phyloP scores from a whole-genome alignment of 2,888 invertebrate species.

The Perdita meconis region DNA sequence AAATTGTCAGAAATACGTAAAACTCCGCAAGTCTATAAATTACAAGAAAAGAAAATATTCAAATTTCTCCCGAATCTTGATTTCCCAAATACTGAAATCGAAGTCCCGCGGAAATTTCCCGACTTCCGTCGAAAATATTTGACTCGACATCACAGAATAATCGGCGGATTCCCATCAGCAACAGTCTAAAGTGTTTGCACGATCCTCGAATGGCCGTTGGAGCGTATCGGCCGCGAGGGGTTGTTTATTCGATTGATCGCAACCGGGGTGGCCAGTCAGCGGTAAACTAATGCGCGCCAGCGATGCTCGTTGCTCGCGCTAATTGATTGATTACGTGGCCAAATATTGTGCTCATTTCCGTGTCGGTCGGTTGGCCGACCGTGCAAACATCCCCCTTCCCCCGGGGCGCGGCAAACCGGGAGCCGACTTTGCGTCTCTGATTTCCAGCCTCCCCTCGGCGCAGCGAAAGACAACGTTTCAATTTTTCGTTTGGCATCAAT shows the following conservation, averaged over 20 bases:
- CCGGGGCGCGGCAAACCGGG: slow-evolving; percentile 46
- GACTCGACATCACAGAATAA: background rate
- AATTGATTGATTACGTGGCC: slow-evolving; percentile 80
- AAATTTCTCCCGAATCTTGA: too few species aligned
- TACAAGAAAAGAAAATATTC: too few species aligned
- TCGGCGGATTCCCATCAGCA: slow-evolving; percentile 26
- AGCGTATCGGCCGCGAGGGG: slow-evolving; percentile 47
- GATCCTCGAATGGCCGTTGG: slow-evolving; percentile 41
- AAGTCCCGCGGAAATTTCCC: too few species aligned
- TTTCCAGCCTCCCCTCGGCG: slow-evolving; percentile 22
- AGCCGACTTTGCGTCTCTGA: slow-evolving; percentile 29
- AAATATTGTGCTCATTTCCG: slow-evolving; percentile 74
- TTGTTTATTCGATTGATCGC: slow-evolving; percentile 75
- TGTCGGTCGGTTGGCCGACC: slow-evolving; percentile 27
- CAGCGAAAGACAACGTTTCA: slow-evolving; percentile 5
- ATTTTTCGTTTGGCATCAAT: background rate
- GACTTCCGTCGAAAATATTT: background rate
- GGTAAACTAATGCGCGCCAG: slow-evolving; percentile 79
- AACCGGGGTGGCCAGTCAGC: slow-evolving; percentile 75
- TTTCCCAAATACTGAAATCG: too few species aligned
- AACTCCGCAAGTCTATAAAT: too few species aligned
- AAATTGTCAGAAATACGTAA: too few species aligned
- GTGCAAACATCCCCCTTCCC: slow-evolving; percentile 46
- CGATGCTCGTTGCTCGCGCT: slow-evolving; percentile 72
- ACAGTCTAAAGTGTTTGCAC: slow-evolving; percentile 64